phyloP scores from a whole-genome alignment of 2,113 vertebrate species.

The Neodontobutis hainanensis region DNA sequence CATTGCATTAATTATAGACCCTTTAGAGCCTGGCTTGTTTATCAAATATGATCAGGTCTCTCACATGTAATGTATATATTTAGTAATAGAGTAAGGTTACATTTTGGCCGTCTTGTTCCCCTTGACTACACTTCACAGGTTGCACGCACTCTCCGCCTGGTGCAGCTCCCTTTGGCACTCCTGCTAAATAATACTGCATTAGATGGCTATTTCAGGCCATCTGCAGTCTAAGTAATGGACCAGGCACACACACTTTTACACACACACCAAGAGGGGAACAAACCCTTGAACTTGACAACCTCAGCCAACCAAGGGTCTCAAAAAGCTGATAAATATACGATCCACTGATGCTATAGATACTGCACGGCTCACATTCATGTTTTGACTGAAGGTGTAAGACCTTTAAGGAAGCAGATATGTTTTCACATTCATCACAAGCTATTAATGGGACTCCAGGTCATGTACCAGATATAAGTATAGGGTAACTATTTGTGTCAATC shows the following conservation, averaged over 20 bases:
- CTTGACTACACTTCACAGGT: slow-evolving; percentile 27
- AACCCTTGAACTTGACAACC: slow-evolving; percentile 26
- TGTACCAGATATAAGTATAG: neutral
- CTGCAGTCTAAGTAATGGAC: slow-evolving; percentile 58
- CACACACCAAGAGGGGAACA: slow-evolving; percentile 55
- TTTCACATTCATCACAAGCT: slow-evolving; percentile 6
- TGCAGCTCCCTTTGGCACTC: slow-evolving; percentile 51
- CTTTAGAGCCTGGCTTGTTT: no score
- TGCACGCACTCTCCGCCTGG: slow-evolving; percentile 45
- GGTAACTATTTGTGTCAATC: neutral
- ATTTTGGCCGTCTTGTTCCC: slow-evolving; percentile 5
- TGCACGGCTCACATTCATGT: slow-evolving; percentile 14
- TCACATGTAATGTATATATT: neutral
- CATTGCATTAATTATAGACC: no score
- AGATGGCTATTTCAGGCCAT: slow-evolving; percentile 71
- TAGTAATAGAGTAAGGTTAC: neutral
- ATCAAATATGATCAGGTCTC: neutral
- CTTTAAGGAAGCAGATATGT: slow-evolving; percentile 6
- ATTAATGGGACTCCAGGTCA: neutral
- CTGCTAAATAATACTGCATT: slow-evolving; percentile 65
- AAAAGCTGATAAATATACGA: slow-evolving; percentile 30
- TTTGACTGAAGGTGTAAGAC: slow-evolving; percentile 13
- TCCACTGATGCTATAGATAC: slow-evolving; percentile 7
- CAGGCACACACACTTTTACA: slow-evolving; percentile 65
- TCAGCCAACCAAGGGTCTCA: slow-evolving; percentile 6